These are phyloP conservation scores for Saccopteryx leptura DNA, from an alignment of 2,113 vertebrate genomes.

Conservation along the genomic window DNA sequence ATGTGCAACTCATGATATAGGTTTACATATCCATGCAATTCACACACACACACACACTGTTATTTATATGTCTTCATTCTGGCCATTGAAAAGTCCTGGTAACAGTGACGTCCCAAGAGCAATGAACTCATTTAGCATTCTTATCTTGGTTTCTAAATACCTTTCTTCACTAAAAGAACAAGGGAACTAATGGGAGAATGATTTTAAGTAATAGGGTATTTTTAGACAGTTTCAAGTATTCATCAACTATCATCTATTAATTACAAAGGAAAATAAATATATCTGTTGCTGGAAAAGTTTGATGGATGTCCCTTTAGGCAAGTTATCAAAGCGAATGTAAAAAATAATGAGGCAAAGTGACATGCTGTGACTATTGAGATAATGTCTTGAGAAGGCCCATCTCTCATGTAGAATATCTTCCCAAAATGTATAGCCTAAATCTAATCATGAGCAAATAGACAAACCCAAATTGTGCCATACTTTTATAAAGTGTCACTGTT, in stretches of 20 bases:
- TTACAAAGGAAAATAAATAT: not conserved
- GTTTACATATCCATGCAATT: not conserved
- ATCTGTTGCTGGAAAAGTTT: not conserved
- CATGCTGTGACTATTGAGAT: not conserved
- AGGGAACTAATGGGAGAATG: not conserved
- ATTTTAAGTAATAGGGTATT: not conserved
- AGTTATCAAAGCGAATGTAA: not conserved
- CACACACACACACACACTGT: not conserved
- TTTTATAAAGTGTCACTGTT: not conserved
- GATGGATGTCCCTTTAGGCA: not conserved
- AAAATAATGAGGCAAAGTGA: not conserved
- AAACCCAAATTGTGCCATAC: not conserved
- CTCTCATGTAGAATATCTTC: not conserved
- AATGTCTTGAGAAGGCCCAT: not conserved
- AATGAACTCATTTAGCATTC: not conserved
- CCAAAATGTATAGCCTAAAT: not conserved
- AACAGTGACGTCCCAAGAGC: not conserved
- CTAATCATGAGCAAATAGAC: not conserved
- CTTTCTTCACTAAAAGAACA: not conserved
- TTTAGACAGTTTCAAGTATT: not conserved
- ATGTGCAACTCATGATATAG: not conserved
- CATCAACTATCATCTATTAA: not conserved
- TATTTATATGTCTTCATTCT: not conserved
- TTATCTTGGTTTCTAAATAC: slow-evolving; percentile 1
- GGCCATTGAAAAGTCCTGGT: not conserved